Base-by-base conservation (phyloP, 2,888 invertebrate species). In the Heliconius aoede region DNA sequence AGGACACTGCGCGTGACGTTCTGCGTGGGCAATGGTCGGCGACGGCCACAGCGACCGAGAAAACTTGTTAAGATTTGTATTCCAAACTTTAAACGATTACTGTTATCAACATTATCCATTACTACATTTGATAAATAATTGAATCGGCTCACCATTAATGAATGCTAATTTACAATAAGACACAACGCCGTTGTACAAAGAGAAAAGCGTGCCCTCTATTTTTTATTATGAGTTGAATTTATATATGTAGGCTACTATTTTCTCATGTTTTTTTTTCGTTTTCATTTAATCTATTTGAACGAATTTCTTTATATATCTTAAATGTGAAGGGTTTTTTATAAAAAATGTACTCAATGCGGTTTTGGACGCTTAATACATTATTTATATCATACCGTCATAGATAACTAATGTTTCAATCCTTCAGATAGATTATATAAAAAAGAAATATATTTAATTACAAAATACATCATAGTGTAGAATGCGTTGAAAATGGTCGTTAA, bases 171-270 rank as follows among this genome's bases (percentile, higher is more conserved):
- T 5, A 11, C 61, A n/a, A n/a, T n/a, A 76, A 71, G 58, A 76
- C 64, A 74, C 68, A 61, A 72, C 28, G 71, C 30, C 26, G 32
- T 62, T 75, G 62, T 55, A 75, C 58, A 76, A 58, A 75, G 64
- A 75, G 64, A 71, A 75, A 76, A 76, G 76, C 76, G 76, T 76
- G 76, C 69, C 46, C 76, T 76, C 72, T 76, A 64, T 64, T 58
- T 62, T 62, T 65, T 40, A 18, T n/a, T 40, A 72, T 64, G 28
- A 58, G 76, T 36, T 76, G 65, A 64, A 36, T 58, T 72, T 76
- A 64, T 36, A 65, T 71, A 51, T 26, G 64, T 64, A 76, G 15
- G 26, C 76, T 76, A 76, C 36, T 72, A 72, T 72, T 76, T 72
- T 40, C 28, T 58, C 60, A 30, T 64, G 15, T 30, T 62, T 36